Base-by-base conservation (phyloP, 1,140 invertebrate genomes). In the Lasaia peninsularis region DNA sequence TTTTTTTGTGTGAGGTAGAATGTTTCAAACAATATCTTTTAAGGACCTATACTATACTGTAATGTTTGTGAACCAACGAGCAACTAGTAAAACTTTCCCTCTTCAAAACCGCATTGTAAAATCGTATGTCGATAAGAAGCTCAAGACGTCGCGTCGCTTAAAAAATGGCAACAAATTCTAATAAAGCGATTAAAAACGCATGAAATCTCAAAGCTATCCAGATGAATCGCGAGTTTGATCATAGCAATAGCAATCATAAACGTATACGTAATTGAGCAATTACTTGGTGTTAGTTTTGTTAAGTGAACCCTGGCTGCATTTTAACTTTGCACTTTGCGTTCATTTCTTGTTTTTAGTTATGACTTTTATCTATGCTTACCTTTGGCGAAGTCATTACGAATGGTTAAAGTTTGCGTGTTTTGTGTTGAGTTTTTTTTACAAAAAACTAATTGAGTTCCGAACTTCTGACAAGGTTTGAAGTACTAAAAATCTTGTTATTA, bases 261-360 rank as follows among this genome's bases (percentile, higher is more conserved):
- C 50, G 21, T 28, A 33, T 32, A 52, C 31, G 31, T 52, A 52
- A 52, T 10, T 32, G 14, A 52, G 31, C 24, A 32, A 28, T 12
- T 32, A 32, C 28, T 28, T 50, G 24, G 48, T 50, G 48, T 50
- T 75, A 67, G 61, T 71, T 69, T 60, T 54, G 63, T 64, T 70
- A 67, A 73, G 63, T 66, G 56, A 18, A 56, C 53, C 37, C 33
- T 37, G 28, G 12, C 14, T 40, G 56, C 34, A 37, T 37, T 32
- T 52, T 34, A 71, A 74, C 66, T 75, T 74, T 76, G 64, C 71
- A 73, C 73, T 77, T 65, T 64, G 52, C 52, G 58, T 37, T 55
- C 50, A 56, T 68, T 71, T 74, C 69, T 66, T 69, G 61, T 72
- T 60, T 63, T 67, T 67, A 69, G 62, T 78, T 75, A 76, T 78